Base-by-base conservation (phyloP, 2,797 vertebrate species). In the Sciurus vulgaris region DNA sequence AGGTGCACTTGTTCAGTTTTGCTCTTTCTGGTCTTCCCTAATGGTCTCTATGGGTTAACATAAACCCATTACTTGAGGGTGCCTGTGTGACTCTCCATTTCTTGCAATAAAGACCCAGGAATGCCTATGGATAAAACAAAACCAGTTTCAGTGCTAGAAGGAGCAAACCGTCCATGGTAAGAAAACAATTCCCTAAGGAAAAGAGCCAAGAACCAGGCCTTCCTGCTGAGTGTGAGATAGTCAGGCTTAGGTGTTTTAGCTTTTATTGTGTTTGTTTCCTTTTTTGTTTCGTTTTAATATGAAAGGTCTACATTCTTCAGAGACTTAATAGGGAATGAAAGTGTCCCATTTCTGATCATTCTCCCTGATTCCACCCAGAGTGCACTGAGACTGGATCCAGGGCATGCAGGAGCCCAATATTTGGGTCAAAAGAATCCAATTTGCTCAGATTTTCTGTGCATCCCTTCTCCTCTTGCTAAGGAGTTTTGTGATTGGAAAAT, bases 391-490 rank as follows among this genome's bases (percentile, higher is more conserved):
- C 30, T 22, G 47, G 33, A 38, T 0, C 1, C 28, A 2, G 41
- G 38, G 3, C 3, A 2, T 1, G 0, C 33, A 26, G 11, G 33
- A 44, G 20, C 18, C 35, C 14, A 61, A n/a, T 1, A 20, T 10
- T 30, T 30, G 35, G 47, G 65, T 20, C 20, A 0, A 20, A 59
- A 63, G 24, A 56, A n/a, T 17, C 22, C 20, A 14, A 7, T 15
- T 1, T 54, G 33, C 15, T 63, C 14, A 35, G 44, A 3, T 7
- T 69, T 47, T 47, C 63, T 74, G 63, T 77, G 74, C 35, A 73
- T 26, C 1, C 2, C 24, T 11, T 4, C n/a, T 0, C 2, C 7
- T 24, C 76, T 20, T 41, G 17, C 35, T 30, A 26, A 70, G 74
- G 33, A 44, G 38, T 33, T 69, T 78, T 83, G 35, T n/a, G 4